A percentile compares a stretch with the other conserved stretches of the same genome.
These are phyloP conservation scores for Nothobranchius kuhntae DNA, from an alignment of 2,113 vertebrate genomes.

Conservation along the genomic window DNA sequence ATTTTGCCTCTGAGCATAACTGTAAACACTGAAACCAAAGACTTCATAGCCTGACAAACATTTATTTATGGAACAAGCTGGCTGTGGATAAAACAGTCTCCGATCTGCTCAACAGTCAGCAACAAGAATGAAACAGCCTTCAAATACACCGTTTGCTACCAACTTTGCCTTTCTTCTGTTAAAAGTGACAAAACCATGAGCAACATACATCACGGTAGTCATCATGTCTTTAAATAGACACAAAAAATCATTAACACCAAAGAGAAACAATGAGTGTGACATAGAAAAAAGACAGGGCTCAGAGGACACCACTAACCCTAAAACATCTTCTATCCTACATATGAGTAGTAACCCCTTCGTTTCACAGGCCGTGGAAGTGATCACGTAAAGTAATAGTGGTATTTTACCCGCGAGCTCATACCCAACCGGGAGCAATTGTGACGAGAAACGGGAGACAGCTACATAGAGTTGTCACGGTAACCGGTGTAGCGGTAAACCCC, in stretches of 20 bases:
- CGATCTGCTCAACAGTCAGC: not conserved
- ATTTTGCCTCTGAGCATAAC: constrained; percentile 10
- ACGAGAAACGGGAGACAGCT: too few relatives aligned
- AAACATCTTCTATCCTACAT: constrained; percentile 46
- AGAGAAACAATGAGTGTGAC: constrained; percentile 6
- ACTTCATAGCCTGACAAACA: constrained; percentile 4
- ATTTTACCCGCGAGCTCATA: too few relatives aligned
- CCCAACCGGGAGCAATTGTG: too few relatives aligned
- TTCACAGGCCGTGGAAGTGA: too few relatives aligned
- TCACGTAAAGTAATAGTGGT: too few relatives aligned
- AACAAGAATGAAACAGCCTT: constrained; percentile 3
- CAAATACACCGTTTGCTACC: constrained; percentile 1
- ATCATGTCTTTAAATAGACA: constrained; percentile 9
- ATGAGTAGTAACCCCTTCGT: not conserved
- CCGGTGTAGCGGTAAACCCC: too few relatives aligned
- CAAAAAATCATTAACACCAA: constrained; percentile 6
- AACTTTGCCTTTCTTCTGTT: not conserved
- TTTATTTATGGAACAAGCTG: constrained; percentile 20
- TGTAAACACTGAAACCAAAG: constrained; percentile 15
- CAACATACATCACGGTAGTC: not conserved
- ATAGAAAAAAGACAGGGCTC: constrained; percentile 3
- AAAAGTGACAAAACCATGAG: too few relatives aligned
- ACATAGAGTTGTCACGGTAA: too few relatives aligned
- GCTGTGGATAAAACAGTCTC: not conserved
- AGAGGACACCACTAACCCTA: constrained; percentile 35